Evolutionary conservation across 2,797 vertebrate species (phyloP).

Genomic region (Paramormyrops hopkinsi): DNA sequence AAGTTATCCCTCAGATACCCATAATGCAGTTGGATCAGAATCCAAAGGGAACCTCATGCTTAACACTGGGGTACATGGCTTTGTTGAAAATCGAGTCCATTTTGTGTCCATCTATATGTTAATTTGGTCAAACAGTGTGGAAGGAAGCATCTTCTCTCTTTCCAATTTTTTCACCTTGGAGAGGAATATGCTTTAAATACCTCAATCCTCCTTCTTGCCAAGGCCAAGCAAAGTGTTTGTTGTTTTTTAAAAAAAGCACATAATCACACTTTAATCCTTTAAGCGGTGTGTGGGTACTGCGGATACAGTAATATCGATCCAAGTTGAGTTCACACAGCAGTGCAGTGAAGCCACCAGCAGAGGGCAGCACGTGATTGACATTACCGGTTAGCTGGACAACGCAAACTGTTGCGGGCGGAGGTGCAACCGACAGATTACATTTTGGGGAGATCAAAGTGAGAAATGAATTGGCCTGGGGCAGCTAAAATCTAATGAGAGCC

Average conservation of each 20-base stretch:
- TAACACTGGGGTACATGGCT: neutral
- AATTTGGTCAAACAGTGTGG: neutral
- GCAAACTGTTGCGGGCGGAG: neutral
- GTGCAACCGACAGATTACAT: neutral
- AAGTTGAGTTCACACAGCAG: neutral
- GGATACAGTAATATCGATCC: neutral
- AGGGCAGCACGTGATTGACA: neutral
- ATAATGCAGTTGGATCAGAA: neutral
- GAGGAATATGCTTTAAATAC: neutral
- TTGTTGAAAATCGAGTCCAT: neutral
- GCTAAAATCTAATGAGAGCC: constrained; percentile 7
- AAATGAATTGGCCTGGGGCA: neutral
- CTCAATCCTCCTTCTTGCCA: neutral
- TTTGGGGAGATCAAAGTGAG: neutral
- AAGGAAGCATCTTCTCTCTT: neutral
- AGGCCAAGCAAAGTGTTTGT: neutral
- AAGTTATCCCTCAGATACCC: constrained; percentile 44
- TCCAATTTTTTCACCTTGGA: neutral
- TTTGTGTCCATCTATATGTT: neutral
- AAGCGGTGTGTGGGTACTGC: neutral
- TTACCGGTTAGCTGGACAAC: neutral
- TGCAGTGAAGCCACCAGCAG: neutral
- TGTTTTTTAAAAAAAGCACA: neutral
- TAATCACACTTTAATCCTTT: constrained; percentile 1
- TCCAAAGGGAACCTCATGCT: neutral